These are phyloP conservation scores for Conus ventricosus DNA, from an alignment of 1,140 invertebrate species.

Conservation along the genomic window DNA sequence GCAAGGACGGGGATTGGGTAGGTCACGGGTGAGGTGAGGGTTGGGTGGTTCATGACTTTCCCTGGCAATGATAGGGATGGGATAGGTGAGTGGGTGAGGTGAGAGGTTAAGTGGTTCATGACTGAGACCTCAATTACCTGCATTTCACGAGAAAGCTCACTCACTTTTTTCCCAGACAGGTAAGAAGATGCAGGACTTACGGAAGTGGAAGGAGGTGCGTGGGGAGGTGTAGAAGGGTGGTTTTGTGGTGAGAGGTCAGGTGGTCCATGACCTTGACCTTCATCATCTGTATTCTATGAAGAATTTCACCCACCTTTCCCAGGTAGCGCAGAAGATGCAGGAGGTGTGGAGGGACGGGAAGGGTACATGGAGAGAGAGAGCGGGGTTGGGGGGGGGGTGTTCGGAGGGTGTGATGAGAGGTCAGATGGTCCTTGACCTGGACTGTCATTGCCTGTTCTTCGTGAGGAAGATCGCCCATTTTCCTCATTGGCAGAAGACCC, in stretches of 20 bases:
- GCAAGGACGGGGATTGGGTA: too few species aligned
- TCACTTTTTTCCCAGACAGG: conserved; percentile 93
- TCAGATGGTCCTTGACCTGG: too few species aligned
- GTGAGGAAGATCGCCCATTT: conserved; percentile 94
- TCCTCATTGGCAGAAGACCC: conserved; percentile 78
- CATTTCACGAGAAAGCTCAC: conserved; percentile 94
- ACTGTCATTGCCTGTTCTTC: conserved; percentile 81
- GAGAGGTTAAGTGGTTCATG: conserved; percentile 78
- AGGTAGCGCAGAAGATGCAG: conserved; percentile 83
- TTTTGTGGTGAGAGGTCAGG: conserved; percentile 77
- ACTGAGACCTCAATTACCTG: conserved; percentile 94
- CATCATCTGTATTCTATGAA: conserved; percentile 95
- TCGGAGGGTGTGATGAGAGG: conserved; percentile 79
- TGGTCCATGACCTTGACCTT: conserved; percentile 91
- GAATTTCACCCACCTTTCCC: conserved; percentile 90
- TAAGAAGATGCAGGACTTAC: conserved; percentile 71
- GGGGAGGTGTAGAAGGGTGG: background rate
- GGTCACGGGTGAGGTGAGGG: too few species aligned
- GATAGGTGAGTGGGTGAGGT: conserved; percentile 57
- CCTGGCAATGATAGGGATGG: too few species aligned
- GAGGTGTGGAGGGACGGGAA: too few species aligned
- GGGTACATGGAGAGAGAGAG: background rate
- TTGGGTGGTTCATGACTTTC: too few species aligned
- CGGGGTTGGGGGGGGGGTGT: background rate
- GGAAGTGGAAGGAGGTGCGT: background rate